Evolutionary conservation across 2,113 vertebrate genomes (phyloP), one percentile per base, ranked within the genome.

Genomic region (Stictonetta naevosa): DNA sequence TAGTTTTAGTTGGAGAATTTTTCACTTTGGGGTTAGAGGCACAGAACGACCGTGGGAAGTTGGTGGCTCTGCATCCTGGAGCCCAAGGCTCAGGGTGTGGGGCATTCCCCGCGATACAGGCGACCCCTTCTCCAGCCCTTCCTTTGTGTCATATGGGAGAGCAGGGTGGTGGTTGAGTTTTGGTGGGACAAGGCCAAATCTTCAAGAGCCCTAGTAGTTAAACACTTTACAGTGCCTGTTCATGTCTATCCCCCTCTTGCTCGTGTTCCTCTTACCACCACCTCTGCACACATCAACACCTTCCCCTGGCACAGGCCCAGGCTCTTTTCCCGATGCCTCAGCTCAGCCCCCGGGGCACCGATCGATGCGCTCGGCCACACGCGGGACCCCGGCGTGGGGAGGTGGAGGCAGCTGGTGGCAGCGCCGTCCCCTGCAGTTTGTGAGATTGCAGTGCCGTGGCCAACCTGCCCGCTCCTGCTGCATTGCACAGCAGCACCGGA

Each of bases 321-420:
- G 34, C 18, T 34, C 34, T n/a, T 40, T n/a, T 25, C 74, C 60
- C 23, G 11, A 0, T 13, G 29, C 26, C 59, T 44, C 28, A 33
- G 26, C 59, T n/a, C 66, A 78, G n/a, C 33, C 31, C 17, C 31
- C 44, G 2, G 33, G 72, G 46, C 28, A 38, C 6, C 4, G 2
- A 31, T 40, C n/a, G 4, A 17, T 1, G 2, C 2, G 2, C 40
- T 56, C 3, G 2, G 22, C 18, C 38, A 12, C 13, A 8, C 10
- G 1, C 0, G 46, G 48, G 56, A 71, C 25, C 16, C 1, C 28
- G 11, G 29, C 3, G 8, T 7, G 26, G 14, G 3, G 14, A 16
- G 13, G 13, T 10, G 19, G 40, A 34, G 56, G 33, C 11, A 26
- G n/a, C 25, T 29, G 62, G 26, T 64, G 36, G 40, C 52, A 42